Conservation (phyloP, 2,113 vertebrate species). For the Haliaeetus leucogaster region DNA sequence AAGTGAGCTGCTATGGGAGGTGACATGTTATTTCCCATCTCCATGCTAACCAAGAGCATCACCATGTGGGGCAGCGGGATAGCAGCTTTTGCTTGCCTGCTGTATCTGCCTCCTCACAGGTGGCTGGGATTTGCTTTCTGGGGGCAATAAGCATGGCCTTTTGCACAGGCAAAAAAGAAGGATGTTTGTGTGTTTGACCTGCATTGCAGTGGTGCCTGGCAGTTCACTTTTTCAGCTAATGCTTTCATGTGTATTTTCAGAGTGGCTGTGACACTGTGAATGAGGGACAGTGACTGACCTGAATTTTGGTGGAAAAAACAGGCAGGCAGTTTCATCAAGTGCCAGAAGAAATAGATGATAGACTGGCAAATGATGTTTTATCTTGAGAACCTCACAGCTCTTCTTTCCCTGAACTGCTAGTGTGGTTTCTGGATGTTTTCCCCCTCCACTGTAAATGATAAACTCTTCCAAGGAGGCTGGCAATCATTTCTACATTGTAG, state of each 20-base stretch:
- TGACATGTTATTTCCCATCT: not conserved
- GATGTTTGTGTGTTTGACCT: not conserved
- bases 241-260: not conserved
- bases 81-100: not conserved
- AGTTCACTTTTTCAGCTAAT: not conserved
- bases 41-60: fast-evolving
- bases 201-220: not conserved
- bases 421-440: not conserved
- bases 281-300: not conserved
- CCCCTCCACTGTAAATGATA: not conserved
- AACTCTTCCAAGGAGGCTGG: not conserved
- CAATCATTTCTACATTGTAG: not conserved
- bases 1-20: not conserved
- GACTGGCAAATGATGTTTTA: not conserved
- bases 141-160: not conserved
- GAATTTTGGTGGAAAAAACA: not conserved
- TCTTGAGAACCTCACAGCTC: not conserved
- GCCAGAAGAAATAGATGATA: not conserved
- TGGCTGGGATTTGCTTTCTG: not conserved
- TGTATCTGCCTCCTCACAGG: not conserved
- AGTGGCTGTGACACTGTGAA: not conserved
- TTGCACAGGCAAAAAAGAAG: not conserved
- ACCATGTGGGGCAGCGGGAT: not conserved
- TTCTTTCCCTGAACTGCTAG: not conserved
- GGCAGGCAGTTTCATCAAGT: not conserved